Conservation (phyloP, 1,140 invertebrate species). For the Bombus ignitus region DNA sequence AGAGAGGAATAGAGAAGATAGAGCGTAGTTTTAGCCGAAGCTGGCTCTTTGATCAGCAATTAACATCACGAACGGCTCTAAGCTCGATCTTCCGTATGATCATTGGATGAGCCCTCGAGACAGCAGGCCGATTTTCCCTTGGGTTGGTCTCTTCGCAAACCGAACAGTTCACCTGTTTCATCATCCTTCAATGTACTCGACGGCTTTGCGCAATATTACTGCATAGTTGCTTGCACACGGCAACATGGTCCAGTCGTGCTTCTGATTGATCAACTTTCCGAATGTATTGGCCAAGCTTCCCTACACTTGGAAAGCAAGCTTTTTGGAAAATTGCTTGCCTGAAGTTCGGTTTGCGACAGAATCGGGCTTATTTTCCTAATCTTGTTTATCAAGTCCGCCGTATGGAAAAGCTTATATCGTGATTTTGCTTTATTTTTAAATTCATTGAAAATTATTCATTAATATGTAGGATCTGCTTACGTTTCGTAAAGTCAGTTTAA, state of each 20-base stretch:
- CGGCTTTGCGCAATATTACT: conserved; percentile 23
- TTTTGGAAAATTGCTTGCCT: conserved; percentile 42
- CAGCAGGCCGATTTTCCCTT: conserved; percentile 50
- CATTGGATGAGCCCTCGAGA: conserved; percentile 42
- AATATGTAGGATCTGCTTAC: too few species aligned
- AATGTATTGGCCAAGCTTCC: conserved; percentile 23
- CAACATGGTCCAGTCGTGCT: conserved; percentile 31
- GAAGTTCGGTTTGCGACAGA: background rate
- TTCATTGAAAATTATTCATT: too few species aligned
- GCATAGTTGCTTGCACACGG: conserved; percentile 15
- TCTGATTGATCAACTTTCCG: conserved; percentile 51
- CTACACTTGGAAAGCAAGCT: conserved; percentile 9
- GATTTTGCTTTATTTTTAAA: too few species aligned
- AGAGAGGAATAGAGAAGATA: conserved; percentile 25
- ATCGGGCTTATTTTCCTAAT: conserved; percentile 12
- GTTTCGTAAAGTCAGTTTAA: too few species aligned
- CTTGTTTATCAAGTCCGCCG: too few species aligned
- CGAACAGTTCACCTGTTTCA: conserved; percentile 43
- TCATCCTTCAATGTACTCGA: conserved; percentile 24
- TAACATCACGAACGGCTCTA: conserved; percentile 64
- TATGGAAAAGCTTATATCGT: too few species aligned
- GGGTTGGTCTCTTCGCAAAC: conserved; percentile 31
- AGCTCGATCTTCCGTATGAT: conserved; percentile 59
- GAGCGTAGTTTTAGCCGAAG: conserved; percentile 40
- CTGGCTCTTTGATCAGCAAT: conserved; percentile 72